A percentile compares a stretch with the other conserved stretches of the same genome.
These are phyloP conservation scores for Osmerus mordax DNA, from an alignment of 2,113 vertebrate genomes.

Conservation along the genomic window DNA sequence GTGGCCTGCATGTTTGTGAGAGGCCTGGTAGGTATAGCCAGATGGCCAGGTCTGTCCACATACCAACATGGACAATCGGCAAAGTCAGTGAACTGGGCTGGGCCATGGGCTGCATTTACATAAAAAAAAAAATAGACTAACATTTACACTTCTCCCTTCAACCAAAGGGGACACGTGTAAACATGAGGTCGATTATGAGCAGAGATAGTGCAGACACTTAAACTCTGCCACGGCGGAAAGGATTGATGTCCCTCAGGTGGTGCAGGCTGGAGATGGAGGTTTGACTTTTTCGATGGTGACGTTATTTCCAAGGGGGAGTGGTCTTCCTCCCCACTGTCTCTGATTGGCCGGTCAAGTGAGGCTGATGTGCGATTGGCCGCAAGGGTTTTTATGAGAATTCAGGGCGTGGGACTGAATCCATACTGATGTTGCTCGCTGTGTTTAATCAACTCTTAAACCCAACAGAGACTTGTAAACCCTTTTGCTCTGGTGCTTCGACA, in stretches of 20 bases:
- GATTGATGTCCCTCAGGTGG: too few species aligned
- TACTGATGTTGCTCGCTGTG: conserved; percentile 36
- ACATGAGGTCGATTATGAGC: too few species aligned
- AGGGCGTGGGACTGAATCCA: conserved; percentile 23
- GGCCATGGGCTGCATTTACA: too few species aligned
- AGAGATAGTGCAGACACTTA: too few species aligned
- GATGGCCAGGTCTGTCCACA: conserved; percentile 45
- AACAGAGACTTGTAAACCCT: conserved; percentile 40
- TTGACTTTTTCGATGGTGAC: too few species aligned
- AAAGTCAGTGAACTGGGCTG: background rate
- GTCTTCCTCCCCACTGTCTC: too few species aligned
- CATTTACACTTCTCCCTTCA: too few species aligned
- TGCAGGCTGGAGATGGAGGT: too few species aligned
- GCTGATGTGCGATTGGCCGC: conserved; percentile 13
- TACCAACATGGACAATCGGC: background rate
- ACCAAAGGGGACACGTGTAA: too few species aligned
- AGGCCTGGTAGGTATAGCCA: conserved; percentile 46
- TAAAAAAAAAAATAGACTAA: too few species aligned
- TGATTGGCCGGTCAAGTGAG: conserved; percentile 11
- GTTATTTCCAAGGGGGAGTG: too few species aligned
- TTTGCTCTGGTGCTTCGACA: conserved; percentile 32
- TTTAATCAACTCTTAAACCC: conserved; percentile 40
- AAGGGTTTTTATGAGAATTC: conserved; percentile 16
- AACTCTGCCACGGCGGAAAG: too few species aligned
- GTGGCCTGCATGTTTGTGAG: conserved; percentile 26